A percentile compares a stretch with the other conserved stretches of the same genome.
Evolutionary conservation across 2,797 vertebrate species (phyloP).

Genomic region (Lacerta bilineata): DNA sequence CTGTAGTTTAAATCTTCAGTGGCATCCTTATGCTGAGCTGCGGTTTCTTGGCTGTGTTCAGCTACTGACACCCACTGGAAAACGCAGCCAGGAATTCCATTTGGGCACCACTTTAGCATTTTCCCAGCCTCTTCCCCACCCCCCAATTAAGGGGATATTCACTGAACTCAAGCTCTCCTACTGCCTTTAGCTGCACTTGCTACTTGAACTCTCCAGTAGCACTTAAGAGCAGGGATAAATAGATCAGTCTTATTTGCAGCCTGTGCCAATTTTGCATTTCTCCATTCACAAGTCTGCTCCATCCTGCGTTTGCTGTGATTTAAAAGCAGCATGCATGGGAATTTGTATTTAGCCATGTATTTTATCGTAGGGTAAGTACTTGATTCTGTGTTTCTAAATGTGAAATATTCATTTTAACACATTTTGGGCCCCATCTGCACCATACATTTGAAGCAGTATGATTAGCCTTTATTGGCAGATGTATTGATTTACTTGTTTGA

Average conservation of each 20-base stretch:
- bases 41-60: conserved; percentile 44
- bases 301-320: neutral
- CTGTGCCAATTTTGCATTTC: neutral
- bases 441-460: no score
- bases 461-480: no score
- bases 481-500: no score
- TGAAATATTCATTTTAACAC: no score
- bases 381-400: neutral
- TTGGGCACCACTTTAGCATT: conserved; percentile 28
- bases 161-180: conserved; percentile 29
- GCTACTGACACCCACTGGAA: conserved; percentile 55
- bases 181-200: conserved; percentile 13
- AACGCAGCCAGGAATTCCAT: conserved; percentile 49
- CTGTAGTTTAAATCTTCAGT: conserved; percentile 19
- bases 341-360: neutral
- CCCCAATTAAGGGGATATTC: conserved; percentile 18
- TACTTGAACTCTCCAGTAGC: neutral
- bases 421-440: no score
- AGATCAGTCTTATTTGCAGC: neutral
- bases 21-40: conserved; percentile 40
- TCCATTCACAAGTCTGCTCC: neutral
- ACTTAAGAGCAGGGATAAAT: neutral
- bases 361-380: neutral
- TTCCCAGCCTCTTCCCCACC: neutral
- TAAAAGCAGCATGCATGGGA: neutral